Conservation (phyloP, 1,140 invertebrate genomes). For the Penaeus japonicus region DNA sequence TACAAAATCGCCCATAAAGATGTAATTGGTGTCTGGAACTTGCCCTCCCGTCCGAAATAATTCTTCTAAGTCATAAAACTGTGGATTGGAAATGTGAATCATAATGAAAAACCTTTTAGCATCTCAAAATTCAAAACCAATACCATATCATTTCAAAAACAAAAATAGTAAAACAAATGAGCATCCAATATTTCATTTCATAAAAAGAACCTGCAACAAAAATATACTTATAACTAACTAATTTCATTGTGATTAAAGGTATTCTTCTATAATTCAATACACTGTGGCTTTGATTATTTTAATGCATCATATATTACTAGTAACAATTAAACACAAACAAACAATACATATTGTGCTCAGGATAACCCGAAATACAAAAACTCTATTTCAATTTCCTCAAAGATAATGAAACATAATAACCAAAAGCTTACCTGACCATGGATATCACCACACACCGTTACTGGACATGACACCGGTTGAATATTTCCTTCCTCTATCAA, state of each 20-base stretch:
- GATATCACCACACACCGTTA: slow-evolving; percentile 95
- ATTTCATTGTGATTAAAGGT: no score
- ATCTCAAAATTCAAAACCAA: no score
- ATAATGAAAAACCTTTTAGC: no score
- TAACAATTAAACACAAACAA: no score
- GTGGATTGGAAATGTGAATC: background rate
- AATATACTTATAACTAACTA: no score
- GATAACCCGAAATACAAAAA: background rate
- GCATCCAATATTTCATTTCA: background rate
- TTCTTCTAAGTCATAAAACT: slow-evolving; percentile 96
- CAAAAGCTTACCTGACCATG: slow-evolving; percentile 80
- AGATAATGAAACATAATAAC: background rate
- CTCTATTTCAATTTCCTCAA: no score
- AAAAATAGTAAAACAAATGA: slow-evolving; percentile 58
- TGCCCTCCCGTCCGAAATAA: slow-evolving; percentile 89
- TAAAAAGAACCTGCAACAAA: no score
- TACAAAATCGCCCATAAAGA: slow-evolving; percentile 97
- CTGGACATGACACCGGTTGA: slow-evolving; percentile 90
- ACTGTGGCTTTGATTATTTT: no score
- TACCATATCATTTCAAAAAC: slow-evolving; percentile 18
- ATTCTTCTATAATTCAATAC: no score
- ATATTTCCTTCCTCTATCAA: slow-evolving; percentile 93
- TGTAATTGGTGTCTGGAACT: slow-evolving; percentile 92
- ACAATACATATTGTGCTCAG: no score
- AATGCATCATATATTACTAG: no score